Conservation (phyloP, 2,888 invertebrate genomes). For the Diarsia mendica region DNA sequence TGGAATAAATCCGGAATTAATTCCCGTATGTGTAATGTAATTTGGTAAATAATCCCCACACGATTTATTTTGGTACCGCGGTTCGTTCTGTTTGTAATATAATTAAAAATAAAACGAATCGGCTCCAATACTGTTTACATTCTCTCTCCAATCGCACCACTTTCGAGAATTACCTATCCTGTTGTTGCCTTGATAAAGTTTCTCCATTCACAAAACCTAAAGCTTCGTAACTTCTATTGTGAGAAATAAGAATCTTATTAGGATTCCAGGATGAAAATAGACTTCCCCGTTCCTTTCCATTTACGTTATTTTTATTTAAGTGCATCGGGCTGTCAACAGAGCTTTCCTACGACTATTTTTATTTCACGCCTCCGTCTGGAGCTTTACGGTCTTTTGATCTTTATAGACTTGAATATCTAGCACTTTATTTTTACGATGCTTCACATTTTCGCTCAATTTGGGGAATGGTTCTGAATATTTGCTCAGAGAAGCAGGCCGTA, state of each 20-base stretch:
- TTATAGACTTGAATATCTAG: slow-evolving; percentile 33
- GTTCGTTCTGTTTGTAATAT: slow-evolving; percentile 21
- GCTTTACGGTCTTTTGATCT: slow-evolving; percentile 38
- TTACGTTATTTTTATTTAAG: slow-evolving; percentile 35
- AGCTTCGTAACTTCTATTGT: not conserved
- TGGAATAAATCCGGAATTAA: slow-evolving; percentile 50
- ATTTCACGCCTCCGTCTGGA: slow-evolving; percentile 31
- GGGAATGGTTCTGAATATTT: slow-evolving; percentile 14
- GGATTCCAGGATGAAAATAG: slow-evolving; percentile 19
- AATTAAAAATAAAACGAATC: slow-evolving; percentile 34
- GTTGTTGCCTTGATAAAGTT: not conserved
- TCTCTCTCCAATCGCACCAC: not conserved
- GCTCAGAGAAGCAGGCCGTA: not conserved
- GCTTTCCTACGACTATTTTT: slow-evolving; percentile 19
- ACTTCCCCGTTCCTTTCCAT: slow-evolving; percentile 10
- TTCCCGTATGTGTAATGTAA: slow-evolving; percentile 57
- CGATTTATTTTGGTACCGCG: slow-evolving; percentile 32
- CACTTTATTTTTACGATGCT: slow-evolving; percentile 33
- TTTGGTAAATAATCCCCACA: slow-evolving; percentile 46
- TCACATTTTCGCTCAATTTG: slow-evolving; percentile 27
- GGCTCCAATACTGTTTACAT: not conserved
- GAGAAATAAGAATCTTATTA: slow-evolving; percentile 21
- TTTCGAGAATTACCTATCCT: not conserved
- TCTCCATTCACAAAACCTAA: not conserved
- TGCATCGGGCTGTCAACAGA: slow-evolving; percentile 34